Evolutionary conservation across 2,113 vertebrate species (phyloP), one percentile per base, ranked within the genome.

Genomic region (Gobio gobio): DNA sequence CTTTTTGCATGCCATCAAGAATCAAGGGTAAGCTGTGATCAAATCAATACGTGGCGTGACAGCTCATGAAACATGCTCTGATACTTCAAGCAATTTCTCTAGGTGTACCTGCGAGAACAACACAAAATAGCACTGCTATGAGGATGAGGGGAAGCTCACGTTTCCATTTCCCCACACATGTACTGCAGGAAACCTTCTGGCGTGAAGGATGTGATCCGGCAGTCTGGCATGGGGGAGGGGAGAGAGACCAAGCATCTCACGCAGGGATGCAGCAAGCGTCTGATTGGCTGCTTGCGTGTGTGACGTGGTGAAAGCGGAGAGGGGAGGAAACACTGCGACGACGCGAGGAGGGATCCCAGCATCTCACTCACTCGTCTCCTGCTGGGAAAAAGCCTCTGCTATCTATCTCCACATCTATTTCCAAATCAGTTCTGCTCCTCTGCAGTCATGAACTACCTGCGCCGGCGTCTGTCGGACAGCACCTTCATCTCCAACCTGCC

Each of bases 401-500:
- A 54, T 68, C 20, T 18, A 54, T 68, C 58, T 26, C 20, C 33
- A 18, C 61, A 43, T 45, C 20, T n/a, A 26, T 40, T 63, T 82
- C 77, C 63, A 78, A 61, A 74, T 29, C 51, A 58, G 73, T n/a
- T 0, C 40, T 36, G 12, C 12, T 43, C 75, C 40, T 78, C 58
- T 84, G 8, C 87, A 90, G 24, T 90, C n/a, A 98, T 99, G 97
- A 98, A 99, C 95, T 99, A 97, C 95, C 96, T 99, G 87, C 95
- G 97, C 79, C 97, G 97, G 83, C 96, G 97, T 85, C 96, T 99
- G 78, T 99, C 97, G 5, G 97, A 99, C 95, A 99, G 97, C 96
- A 97, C 95, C 95, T 98, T 99, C 93, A 97, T 98, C 91, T 97
- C 97, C 93, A 98, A 98, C 93, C 96, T 99, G 88, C 97, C 97